A percentile compares a stretch with the other conserved stretches of the same genome.
These are phyloP conservation scores for Taxidea taxus DNA, from an alignment of 2,113 vertebrate species.

Conservation along the genomic window DNA sequence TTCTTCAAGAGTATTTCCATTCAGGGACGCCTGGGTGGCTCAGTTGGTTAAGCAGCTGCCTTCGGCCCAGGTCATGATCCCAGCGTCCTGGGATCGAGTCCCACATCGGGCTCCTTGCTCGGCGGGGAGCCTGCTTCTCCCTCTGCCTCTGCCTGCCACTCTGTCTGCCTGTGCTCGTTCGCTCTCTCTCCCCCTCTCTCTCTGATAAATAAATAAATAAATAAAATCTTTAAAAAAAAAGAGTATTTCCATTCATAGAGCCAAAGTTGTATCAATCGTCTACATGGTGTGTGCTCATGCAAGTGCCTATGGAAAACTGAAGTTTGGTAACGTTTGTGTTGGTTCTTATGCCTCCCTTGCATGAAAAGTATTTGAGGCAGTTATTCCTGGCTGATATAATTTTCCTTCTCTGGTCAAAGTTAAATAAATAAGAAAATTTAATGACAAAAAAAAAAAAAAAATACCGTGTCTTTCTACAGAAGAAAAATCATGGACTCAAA, in stretches of 20 bases:
- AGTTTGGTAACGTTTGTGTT: not conserved
- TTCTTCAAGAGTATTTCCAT: not conserved
- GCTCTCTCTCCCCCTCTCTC: no score
- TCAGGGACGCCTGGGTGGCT: no score
- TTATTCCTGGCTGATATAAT: not conserved
- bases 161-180: no score
- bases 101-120: no score
- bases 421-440: slow-evolving; percentile 67
- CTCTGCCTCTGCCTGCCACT: no score
- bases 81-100: no score
- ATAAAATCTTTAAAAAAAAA: no score
- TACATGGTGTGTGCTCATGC: not conserved
- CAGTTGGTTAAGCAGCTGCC: no score
- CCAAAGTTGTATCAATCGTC: not conserved
- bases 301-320: slow-evolving; percentile 11
- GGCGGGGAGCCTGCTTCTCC: no score
- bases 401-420: slow-evolving; percentile 36
- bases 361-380: not conserved
- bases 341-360: not conserved
- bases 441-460: slow-evolving; percentile 36
- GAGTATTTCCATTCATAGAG: no score
- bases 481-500: slow-evolving; percentile 11
- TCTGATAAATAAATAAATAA: no score
- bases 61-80: no score
- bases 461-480: not conserved